These are phyloP conservation scores for Zophobas morio DNA, from an alignment of 1,140 invertebrate species.

Conservation along the genomic window DNA sequence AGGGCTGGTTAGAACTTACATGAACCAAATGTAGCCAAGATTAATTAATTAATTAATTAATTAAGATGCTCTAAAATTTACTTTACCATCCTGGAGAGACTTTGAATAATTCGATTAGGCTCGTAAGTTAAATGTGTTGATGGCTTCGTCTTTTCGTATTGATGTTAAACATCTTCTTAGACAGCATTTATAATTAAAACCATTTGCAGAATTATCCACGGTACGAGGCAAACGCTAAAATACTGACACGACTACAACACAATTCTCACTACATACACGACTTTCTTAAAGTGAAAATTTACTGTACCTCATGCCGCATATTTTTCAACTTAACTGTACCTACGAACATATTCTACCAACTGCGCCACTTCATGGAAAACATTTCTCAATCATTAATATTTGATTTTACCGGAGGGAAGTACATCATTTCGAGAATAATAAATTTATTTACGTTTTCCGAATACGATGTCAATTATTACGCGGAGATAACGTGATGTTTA, in stretches of 20 bases:
- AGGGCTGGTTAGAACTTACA: constrained; percentile 50
- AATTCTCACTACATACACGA: too few relatives aligned
- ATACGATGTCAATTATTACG: too few relatives aligned
- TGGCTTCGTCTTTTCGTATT: constrained; percentile 42
- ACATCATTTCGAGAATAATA: not conserved
- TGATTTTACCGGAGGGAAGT: not conserved
- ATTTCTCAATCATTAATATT: not conserved
- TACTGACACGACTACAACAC: too few relatives aligned
- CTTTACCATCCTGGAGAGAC: constrained; percentile 32
- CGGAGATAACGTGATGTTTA: too few relatives aligned
- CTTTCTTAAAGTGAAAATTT: too few relatives aligned
- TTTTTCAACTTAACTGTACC: too few relatives aligned
- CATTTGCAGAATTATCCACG: constrained; percentile 23
- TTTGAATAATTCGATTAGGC: constrained; percentile 43
- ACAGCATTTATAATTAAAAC: constrained; percentile 36
- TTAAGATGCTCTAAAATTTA: constrained; percentile 47
- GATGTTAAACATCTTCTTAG: constrained; percentile 21
- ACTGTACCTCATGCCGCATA: too few relatives aligned
- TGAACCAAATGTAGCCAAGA: constrained; percentile 51
- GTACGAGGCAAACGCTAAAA: not conserved
- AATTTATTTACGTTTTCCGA: too few relatives aligned
- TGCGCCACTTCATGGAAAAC: too few relatives aligned
- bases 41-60: constrained; percentile 52
- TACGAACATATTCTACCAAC: too few relatives aligned
- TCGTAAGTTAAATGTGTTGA: constrained; percentile 44